Evolutionary conservation across 2,113 vertebrate species (phyloP).

Genomic region (Ochotona curzoniae): DNA sequence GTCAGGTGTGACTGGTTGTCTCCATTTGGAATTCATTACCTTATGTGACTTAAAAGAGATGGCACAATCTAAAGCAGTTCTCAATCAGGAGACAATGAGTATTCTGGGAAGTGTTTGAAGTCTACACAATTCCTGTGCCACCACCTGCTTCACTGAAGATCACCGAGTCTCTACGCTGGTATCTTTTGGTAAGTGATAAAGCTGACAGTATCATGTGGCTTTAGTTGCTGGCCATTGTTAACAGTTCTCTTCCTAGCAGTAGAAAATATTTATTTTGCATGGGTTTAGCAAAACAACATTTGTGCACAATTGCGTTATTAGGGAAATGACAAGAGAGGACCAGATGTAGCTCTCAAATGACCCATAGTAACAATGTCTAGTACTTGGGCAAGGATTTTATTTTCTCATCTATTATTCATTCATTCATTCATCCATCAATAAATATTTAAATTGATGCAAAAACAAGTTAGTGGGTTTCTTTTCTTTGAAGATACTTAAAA

Average conservation of each 20-base stretch:
- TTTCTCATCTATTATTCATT: slow-evolving; percentile 71
- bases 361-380: slow-evolving; percentile 41
- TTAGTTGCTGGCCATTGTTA: slow-evolving; percentile 53
- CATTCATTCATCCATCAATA: slow-evolving; percentile 43
- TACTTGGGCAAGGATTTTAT: slow-evolving; percentile 47
- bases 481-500: slow-evolving; percentile 83
- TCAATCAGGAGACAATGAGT: slow-evolving; percentile 8
- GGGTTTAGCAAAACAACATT: slow-evolving; percentile 59
- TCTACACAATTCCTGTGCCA: background rate
- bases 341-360: slow-evolving; percentile 58
- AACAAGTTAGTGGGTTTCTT: slow-evolving; percentile 76
- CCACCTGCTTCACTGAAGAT: slow-evolving; percentile 6
- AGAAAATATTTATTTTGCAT: slow-evolving; percentile 66
- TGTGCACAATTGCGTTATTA: slow-evolving; percentile 37
- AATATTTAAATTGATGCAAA: slow-evolving; percentile 75
- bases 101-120: slow-evolving; percentile 36
- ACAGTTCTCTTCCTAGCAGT: slow-evolving; percentile 53
- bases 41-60: slow-evolving; percentile 29
- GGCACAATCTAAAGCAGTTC: background rate
- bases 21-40: background rate
- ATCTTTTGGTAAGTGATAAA: slow-evolving; percentile 32
- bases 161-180: background rate
- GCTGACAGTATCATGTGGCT: slow-evolving; percentile 24
- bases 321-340: slow-evolving; percentile 61
- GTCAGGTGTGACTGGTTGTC: background rate